phyloP scores from a whole-genome alignment of 2,888 invertebrate genomes.

The Lysandra coridon region DNA sequence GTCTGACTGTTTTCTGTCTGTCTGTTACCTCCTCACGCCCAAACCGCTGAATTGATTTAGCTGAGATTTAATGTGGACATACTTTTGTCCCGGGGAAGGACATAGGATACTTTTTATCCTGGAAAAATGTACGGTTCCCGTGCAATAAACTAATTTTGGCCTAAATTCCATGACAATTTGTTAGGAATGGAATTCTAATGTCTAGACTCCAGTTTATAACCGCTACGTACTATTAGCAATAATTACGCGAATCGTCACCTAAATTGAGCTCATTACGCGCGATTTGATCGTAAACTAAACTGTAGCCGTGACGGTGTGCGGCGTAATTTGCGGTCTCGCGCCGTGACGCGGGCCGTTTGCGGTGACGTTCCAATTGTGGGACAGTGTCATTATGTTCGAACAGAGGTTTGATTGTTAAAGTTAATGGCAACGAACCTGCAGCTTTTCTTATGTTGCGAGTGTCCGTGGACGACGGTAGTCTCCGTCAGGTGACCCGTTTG shows the following conservation, averaged over 20 bases:
- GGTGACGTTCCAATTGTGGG: conserved; percentile 36
- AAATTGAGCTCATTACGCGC: conserved; percentile 23
- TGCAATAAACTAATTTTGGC: too few species aligned
- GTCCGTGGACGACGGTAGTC: too few species aligned
- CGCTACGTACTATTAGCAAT: not conserved
- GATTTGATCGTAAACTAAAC: conserved; percentile 56
- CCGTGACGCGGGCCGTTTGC: conserved; percentile 63
- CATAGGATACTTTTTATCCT: too few species aligned
- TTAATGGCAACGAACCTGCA: too few species aligned
- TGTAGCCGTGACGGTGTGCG: conserved; percentile 54
- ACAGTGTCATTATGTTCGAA: conserved; percentile 36
- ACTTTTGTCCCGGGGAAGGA: too few species aligned
- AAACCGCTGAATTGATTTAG: too few species aligned
- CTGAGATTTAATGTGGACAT: too few species aligned
- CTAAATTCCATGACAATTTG: not conserved
- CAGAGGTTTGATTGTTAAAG: conserved; percentile 19
- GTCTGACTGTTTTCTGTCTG: too few species aligned
- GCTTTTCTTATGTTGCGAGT: too few species aligned
- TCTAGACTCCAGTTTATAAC: not conserved
- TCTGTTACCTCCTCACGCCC: too few species aligned
- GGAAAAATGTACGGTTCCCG: too few species aligned
- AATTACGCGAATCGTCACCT: conserved; percentile 1
- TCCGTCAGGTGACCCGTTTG: too few species aligned
- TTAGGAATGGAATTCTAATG: not conserved
- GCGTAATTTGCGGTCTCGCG: conserved; percentile 46